Evolutionary conservation across 2,888 invertebrate species (phyloP).

Genomic region (Emesis furor): DNA sequence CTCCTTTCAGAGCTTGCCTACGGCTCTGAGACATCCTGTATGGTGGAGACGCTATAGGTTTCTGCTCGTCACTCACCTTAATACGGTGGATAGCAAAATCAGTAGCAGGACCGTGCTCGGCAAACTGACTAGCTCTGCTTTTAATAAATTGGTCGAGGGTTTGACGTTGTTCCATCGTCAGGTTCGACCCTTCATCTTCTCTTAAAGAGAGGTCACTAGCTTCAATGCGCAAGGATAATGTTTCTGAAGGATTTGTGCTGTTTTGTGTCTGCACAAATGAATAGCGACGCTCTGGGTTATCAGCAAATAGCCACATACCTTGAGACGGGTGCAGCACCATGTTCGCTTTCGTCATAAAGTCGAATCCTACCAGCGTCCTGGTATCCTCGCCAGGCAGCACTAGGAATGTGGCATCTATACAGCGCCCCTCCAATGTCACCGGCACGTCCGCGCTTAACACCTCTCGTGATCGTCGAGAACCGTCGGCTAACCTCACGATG

Average conservation of each 20-base stretch:
- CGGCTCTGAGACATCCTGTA: conserved; percentile 75
- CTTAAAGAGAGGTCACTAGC: neutral
- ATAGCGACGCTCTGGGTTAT: neutral
- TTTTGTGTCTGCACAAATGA: neutral
- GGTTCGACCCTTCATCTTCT: conserved; percentile 39
- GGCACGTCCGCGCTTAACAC: conserved; percentile 19
- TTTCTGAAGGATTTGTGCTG: neutral
- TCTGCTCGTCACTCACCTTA: conserved; percentile 73
- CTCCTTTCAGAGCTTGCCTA: conserved; percentile 20
- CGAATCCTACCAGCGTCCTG: conserved; percentile 34
- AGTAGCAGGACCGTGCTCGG: conserved; percentile 43
- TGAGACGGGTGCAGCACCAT: neutral
- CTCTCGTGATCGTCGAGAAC: conserved; percentile 20
- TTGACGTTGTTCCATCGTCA: conserved; percentile 34
- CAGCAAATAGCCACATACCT: conserved; percentile 6
- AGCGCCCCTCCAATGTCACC: conserved; percentile 10
- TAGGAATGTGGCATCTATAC: conserved; percentile 24
- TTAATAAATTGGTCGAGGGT: conserved; percentile 28
- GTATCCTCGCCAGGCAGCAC: conserved; percentile 41
- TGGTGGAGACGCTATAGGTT: conserved; percentile 78
- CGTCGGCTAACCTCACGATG: conserved; percentile 35
- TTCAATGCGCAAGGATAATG: neutral
- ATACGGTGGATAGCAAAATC: conserved; percentile 74
- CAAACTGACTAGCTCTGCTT: conserved; percentile 30
- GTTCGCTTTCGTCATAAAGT: conserved; percentile 24